A percentile compares a stretch with the other conserved stretches of the same genome.
Conservation (phyloP, 2,888 invertebrate species). For the Cerastis leucographa region DNA sequence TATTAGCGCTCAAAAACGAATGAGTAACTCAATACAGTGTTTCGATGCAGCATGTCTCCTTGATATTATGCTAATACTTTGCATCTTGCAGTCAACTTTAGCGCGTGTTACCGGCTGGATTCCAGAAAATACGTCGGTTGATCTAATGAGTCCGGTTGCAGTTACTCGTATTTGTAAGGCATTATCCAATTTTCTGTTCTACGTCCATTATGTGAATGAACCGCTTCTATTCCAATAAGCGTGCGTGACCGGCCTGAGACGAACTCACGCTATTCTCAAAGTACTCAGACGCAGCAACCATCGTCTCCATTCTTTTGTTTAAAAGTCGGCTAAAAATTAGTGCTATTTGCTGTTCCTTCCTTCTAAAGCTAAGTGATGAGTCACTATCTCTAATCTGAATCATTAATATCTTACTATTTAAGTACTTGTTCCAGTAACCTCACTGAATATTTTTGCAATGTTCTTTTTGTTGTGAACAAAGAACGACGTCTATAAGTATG, state of each 20-base stretch:
- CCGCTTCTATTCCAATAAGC: constrained; percentile 71
- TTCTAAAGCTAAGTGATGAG: constrained; percentile 72
- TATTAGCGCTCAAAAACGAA: not conserved
- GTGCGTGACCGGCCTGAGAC: constrained; percentile 75
- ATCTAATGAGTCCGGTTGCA: constrained; percentile 71
- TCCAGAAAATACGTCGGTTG: constrained; percentile 76
- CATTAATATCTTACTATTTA: constrained; percentile 72
- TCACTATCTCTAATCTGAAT: constrained; percentile 77
- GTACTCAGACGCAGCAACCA: constrained; percentile 26
- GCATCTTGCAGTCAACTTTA: constrained; percentile 11
- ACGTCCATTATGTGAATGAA: constrained; percentile 78
- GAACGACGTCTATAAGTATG: constrained; percentile 67
- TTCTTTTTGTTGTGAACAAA: constrained; percentile 78
- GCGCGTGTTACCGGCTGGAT: constrained; percentile 43
- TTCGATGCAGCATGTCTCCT: constrained; percentile 16
- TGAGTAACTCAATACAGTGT: not conserved
- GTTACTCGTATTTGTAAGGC: constrained; percentile 79
- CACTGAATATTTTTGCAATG: constrained; percentile 73
- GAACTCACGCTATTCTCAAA: constrained; percentile 77
- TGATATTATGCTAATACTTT: constrained; percentile 45
- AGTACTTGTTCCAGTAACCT: constrained; percentile 81
- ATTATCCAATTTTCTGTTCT: constrained; percentile 86
- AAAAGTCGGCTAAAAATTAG: constrained; percentile 57
- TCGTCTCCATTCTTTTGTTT: constrained; percentile 68
- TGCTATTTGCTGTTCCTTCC: constrained; percentile 64